Conservation (phyloP, 2,797 vertebrate species). For the Tauraco hartlaubi region DNA sequence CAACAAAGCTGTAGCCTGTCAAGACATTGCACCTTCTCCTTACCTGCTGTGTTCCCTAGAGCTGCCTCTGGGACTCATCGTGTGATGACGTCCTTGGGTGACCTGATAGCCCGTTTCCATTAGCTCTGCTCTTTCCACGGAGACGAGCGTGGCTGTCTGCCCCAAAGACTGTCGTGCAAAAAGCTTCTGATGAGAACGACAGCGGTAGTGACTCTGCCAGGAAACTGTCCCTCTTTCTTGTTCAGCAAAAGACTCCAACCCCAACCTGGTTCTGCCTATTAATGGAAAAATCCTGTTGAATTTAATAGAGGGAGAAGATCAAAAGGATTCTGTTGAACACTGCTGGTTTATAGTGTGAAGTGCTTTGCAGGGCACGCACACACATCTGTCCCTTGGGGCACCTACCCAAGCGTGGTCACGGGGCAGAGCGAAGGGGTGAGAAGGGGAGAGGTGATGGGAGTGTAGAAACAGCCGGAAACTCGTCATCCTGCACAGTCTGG, state of each 20-base stretch:
- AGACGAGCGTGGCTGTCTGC: neutral
- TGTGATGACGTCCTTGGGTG: neutral
- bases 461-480: neutral
- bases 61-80: neutral
- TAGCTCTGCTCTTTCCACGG: neutral
- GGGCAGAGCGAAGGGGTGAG: neutral
- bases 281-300: constrained; percentile 56
- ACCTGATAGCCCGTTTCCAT: neutral
- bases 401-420: fast-evolving
- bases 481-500: neutral
- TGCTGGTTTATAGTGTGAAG: neutral
- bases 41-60: neutral
- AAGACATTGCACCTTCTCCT: neutral
- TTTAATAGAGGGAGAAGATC: neutral
- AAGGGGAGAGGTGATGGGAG: neutral
- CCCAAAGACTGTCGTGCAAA: neutral
- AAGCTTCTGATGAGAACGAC: neutral
- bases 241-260: neutral
- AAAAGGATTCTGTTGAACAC: neutral
- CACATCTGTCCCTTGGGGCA: neutral
- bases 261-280: neutral
- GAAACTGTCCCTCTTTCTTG: neutral
- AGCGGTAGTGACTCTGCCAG: neutral
- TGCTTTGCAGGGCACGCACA: neutral
- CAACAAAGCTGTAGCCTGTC: neutral